These are phyloP conservation scores for Aurelia coerulea DNA, from an alignment of 30 jellyfish, hydroid and myxozoan genomes.

Conservation along the genomic window DNA sequence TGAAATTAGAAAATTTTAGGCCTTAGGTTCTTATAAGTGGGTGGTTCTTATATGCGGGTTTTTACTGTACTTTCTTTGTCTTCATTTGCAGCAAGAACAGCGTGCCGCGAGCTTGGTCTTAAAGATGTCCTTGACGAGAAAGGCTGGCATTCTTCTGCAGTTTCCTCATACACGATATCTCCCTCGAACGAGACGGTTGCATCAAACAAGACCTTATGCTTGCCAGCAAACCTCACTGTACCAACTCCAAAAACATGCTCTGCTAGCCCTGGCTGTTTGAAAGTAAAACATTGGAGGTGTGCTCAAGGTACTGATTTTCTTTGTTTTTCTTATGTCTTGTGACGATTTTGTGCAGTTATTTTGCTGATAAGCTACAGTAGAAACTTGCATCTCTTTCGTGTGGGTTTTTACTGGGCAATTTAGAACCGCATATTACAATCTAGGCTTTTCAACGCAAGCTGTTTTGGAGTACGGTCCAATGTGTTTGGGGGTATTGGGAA, in stretches of 20 bases:
- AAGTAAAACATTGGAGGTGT: conserved; percentile 15
- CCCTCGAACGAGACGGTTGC: neutral
- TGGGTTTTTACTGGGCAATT: no score
- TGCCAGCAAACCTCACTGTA: neutral
- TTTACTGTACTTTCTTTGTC: neutral
- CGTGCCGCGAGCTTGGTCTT: conserved; percentile 27
- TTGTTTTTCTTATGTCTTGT: neutral
- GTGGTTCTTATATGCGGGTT: no score
- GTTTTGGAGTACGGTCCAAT: no score
- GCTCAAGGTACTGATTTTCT: conserved; percentile 1
- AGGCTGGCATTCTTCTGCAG: neutral
- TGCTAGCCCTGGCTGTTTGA: neutral
- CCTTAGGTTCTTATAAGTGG: no score
- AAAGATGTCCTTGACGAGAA: conserved; percentile 2
- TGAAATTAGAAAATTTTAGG: no score
- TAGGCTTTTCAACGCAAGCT: no score
- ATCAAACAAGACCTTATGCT: neutral
- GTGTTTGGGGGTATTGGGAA: no score
- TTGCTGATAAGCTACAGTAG: neutral
- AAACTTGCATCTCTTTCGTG: no score
- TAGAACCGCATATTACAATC: no score
- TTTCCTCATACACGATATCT: no score
- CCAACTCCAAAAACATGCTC: neutral
- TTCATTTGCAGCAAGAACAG: conserved; percentile 4
- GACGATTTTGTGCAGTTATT: neutral